Evolutionary conservation across 2,888 invertebrate genomes (phyloP).

Genomic region (Acrobasis consociella): DNA sequence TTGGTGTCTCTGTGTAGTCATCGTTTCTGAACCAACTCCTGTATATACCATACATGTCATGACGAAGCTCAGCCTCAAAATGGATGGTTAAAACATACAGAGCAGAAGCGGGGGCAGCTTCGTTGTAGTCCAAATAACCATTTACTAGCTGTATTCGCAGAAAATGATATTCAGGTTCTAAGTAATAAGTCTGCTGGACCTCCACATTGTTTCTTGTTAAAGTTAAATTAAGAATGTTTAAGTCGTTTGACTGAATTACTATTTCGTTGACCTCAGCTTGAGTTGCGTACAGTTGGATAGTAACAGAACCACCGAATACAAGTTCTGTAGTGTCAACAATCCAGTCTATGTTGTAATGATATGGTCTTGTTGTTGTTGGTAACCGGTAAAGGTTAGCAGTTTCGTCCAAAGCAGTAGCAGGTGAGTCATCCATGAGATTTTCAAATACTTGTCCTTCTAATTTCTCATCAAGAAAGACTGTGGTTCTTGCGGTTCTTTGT

Average conservation of each 20-base stretch:
- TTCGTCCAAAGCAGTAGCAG: constrained; percentile 25
- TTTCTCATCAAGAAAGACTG: constrained; percentile 68
- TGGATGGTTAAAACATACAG: constrained; percentile 50
- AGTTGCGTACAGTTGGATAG: constrained; percentile 58
- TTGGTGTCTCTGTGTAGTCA: constrained; percentile 1
- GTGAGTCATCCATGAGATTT: constrained; percentile 33
- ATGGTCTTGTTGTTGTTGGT: constrained; percentile 76
- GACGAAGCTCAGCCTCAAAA: constrained; percentile 55
- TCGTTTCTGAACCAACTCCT: constrained; percentile 64
- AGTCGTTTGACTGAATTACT: constrained; percentile 59
- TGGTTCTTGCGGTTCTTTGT: constrained; percentile 50
- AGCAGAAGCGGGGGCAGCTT: constrained; percentile 35
- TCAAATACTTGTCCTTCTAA: constrained; percentile 65
- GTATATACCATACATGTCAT: constrained; percentile 74
- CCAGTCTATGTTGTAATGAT: constrained; percentile 76
- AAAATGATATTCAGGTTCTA: constrained; percentile 52
- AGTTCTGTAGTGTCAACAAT: constrained; percentile 56
- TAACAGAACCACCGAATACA: constrained; percentile 60
- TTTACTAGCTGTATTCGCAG: constrained; percentile 43
- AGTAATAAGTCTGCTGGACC: constrained; percentile 31
- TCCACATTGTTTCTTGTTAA: constrained; percentile 52
- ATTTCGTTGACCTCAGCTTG: constrained; percentile 53
- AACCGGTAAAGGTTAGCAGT: constrained; percentile 61
- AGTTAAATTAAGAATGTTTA: constrained; percentile 55
- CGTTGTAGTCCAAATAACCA: constrained; percentile 45